Conservation (phyloP, 2,888 invertebrate species). For the Tanypteryx hageni region DNA sequence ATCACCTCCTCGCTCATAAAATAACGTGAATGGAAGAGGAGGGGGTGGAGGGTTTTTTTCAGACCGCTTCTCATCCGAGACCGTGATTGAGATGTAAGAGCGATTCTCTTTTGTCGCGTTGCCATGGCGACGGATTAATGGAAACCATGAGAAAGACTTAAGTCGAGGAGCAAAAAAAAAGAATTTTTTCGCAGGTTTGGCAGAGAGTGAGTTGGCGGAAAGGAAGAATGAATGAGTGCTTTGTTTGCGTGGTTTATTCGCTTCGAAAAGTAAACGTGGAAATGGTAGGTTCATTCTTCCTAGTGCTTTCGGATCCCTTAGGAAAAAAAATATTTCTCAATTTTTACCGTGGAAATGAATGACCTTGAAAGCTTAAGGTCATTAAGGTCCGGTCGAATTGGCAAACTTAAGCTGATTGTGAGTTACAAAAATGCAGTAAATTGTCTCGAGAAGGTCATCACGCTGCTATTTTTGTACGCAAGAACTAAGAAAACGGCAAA, state of each 20-base stretch:
- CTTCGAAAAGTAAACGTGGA: neutral
- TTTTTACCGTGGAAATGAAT: too few species aligned
- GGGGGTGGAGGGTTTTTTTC: neutral
- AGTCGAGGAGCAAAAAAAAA: neutral
- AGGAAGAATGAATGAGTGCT: neutral
- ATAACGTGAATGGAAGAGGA: neutral
- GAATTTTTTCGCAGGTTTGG: neutral
- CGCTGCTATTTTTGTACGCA: too few species aligned
- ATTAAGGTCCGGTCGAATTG: too few species aligned
- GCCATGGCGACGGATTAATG: neutral
- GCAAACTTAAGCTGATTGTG: too few species aligned
- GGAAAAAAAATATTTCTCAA: too few species aligned
- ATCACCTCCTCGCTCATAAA: neutral
- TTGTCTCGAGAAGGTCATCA: too few species aligned
- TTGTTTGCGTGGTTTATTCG: neutral
- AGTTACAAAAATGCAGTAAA: too few species aligned
- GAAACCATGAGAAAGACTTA: neutral
- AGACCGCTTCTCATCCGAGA: neutral
- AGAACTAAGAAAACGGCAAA: too few species aligned
- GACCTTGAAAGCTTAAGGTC: too few species aligned
- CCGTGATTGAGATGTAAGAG: neutral
- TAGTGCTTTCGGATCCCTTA: too few species aligned
- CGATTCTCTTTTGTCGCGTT: neutral
- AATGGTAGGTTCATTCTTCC: neutral
- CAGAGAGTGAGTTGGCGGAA: neutral